These are phyloP conservation scores for Oncorhynchus keta DNA, from an alignment of 2,113 vertebrate genomes.

Conservation along the genomic window DNA sequence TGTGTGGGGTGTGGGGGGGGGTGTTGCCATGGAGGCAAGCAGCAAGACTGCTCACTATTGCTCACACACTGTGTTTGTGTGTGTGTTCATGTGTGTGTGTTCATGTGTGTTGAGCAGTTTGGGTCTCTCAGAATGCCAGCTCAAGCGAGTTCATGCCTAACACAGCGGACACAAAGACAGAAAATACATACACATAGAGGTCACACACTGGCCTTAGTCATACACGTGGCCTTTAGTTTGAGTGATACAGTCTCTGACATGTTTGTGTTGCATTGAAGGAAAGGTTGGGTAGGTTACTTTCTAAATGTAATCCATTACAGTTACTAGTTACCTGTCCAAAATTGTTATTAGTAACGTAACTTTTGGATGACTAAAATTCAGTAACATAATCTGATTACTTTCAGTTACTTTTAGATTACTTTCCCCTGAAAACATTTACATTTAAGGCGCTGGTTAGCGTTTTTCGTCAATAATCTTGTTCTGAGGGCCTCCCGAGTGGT, in stretches of 20 bases:
- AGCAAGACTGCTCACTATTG: slow-evolving; percentile 38
- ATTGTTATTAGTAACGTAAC: not conserved
- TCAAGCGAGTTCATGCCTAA: slow-evolving; percentile 29
- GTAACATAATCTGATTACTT: too few relatives aligned
- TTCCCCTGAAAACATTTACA: too few relatives aligned
- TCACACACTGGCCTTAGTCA: slow-evolving; percentile 3
- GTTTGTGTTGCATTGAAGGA: not conserved
- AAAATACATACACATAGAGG: slow-evolving; percentile 7
- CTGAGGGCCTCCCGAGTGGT: too few relatives aligned
- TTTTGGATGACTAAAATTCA: too few relatives aligned
- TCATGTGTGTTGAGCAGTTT: not conserved
- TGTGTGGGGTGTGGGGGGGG: not conserved
- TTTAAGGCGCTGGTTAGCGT: too few relatives aligned
- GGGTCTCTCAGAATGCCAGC: not conserved
- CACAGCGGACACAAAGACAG: slow-evolving; percentile 16
- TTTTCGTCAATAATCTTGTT: too few relatives aligned
- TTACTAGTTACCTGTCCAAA: not conserved
- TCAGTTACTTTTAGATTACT: too few relatives aligned
- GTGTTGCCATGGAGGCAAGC: not conserved
- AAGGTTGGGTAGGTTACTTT: too few relatives aligned
- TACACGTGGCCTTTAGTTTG: not conserved
- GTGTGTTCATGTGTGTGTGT: not conserved
- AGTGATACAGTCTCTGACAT: not conserved
- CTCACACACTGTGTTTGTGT: slow-evolving; percentile 11
- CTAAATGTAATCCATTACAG: too few relatives aligned